A percentile compares a stretch with the other conserved stretches of the same genome.
Conservation (phyloP, 2,113 vertebrate genomes). For the Sander lucioperca region DNA sequence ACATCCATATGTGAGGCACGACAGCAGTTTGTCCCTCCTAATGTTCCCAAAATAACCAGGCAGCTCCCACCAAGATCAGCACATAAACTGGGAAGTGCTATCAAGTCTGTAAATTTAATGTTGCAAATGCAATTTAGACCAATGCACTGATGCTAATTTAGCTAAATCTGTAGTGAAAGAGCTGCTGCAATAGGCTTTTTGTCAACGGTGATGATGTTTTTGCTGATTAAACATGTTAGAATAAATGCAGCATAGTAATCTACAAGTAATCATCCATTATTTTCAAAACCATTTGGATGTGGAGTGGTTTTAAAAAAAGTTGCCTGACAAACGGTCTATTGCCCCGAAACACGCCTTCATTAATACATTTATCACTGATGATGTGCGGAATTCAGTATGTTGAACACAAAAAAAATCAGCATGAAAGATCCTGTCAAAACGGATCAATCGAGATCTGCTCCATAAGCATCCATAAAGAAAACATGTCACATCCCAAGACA, state of each 20-base stretch:
- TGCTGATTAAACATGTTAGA: background rate
- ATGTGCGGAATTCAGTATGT: background rate
- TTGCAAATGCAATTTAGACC: slow-evolving; percentile 29
- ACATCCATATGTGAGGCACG: slow-evolving; percentile 46
- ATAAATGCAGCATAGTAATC: background rate
- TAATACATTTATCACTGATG: background rate
- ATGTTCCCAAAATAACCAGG: slow-evolving; percentile 42
- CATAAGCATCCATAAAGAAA: background rate
- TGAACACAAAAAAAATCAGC: background rate
- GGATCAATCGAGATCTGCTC: background rate
- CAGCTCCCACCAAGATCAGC: slow-evolving; percentile 28
- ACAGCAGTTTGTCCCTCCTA: slow-evolving; percentile 40
- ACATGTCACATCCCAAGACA: background rate
- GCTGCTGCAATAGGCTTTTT: background rate
- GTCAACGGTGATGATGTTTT: background rate
- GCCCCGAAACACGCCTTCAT: background rate
- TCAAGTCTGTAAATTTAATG: background rate
- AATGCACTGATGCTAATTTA: background rate
- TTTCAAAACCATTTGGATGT: background rate
- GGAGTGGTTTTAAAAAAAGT: background rate
- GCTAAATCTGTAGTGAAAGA: background rate
- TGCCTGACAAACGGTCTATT: background rate
- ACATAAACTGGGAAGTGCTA: slow-evolving; percentile 24
- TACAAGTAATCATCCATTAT: background rate
- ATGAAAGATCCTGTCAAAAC: background rate